A percentile compares a stretch with the other conserved stretches of the same genome.
Conservation (phyloP, 2,113 vertebrate species). For the Campylomormyrus tamandua region DNA sequence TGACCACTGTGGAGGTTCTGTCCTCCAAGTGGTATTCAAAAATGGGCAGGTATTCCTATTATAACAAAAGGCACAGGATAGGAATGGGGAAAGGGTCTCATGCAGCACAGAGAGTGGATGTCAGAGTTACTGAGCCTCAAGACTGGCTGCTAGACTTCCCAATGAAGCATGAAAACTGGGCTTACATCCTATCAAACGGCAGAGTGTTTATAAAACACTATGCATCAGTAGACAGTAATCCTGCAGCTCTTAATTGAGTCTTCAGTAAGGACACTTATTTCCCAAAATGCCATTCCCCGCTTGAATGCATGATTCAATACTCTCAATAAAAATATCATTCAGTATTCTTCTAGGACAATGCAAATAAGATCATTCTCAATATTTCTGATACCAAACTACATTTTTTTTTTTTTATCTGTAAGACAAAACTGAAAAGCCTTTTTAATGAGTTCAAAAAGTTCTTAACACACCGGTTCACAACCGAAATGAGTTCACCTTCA, state of each 20-base stretch:
- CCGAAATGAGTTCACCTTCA: too few species aligned
- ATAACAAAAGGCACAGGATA: background rate
- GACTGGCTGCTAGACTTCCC: background rate
- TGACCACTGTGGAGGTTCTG: background rate
- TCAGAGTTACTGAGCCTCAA: background rate
- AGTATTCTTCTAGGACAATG: slow-evolving; percentile 22
- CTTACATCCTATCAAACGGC: background rate
- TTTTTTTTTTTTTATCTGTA: background rate
- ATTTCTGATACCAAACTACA: background rate
- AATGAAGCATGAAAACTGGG: background rate
- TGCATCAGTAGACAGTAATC: slow-evolving; percentile 8
- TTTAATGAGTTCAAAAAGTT: background rate
- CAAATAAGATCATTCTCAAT: slow-evolving; percentile 16
- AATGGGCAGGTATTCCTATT: background rate
- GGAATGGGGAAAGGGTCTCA: background rate
- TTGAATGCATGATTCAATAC: slow-evolving; percentile 29
- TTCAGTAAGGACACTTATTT: background rate
- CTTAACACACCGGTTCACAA: background rate
- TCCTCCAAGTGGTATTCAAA: background rate
- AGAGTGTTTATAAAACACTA: slow-evolving; percentile 1
- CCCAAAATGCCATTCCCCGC: background rate
- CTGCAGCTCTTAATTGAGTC: background rate
- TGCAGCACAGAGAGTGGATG: background rate
- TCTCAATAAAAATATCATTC: slow-evolving; percentile 46
- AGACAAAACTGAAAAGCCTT: background rate